Percentiles rank a stretch among this genome's conserved stretches.
Conservation (phyloP, 2,797 vertebrate species). For the Melanitta fusca region DNA sequence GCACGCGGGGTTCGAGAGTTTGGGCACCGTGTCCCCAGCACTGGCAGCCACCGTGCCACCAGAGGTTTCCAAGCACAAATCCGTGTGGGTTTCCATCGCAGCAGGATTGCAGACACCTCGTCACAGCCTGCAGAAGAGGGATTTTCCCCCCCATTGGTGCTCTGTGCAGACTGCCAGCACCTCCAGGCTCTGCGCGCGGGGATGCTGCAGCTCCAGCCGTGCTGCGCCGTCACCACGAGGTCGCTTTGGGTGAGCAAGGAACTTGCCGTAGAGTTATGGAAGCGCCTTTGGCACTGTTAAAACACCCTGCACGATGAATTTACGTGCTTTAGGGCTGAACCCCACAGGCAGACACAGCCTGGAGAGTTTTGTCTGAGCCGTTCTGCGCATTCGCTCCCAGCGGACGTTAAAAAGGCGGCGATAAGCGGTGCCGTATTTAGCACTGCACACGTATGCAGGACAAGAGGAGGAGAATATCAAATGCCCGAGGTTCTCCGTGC, state of each 20-base stretch:
- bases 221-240: neutral
- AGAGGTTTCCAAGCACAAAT: neutral
- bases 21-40: too few species aligned
- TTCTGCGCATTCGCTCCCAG: neutral
- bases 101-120: neutral
- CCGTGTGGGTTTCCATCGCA: neutral
- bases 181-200: neutral
- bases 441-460: fast-evolving
- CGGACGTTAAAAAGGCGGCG: too few species aligned
- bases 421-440: fast-evolving
- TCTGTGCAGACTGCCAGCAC: neutral
- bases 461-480: neutral
- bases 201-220: too few species aligned
- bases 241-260: neutral
- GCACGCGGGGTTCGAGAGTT: neutral
- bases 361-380: neutral
- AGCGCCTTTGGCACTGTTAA: too few species aligned
- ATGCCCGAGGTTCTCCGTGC: neutral
- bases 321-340: neutral
- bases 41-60: neutral
- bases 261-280: fast-evolving
- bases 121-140: neutral
- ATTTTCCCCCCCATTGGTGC: neutral
- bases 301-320: too few species aligned
- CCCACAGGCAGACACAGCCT: neutral